These are phyloP conservation scores for Uromys caudimaculatus DNA, from an alignment of 2,797 vertebrate genomes.

Conservation along the genomic window DNA sequence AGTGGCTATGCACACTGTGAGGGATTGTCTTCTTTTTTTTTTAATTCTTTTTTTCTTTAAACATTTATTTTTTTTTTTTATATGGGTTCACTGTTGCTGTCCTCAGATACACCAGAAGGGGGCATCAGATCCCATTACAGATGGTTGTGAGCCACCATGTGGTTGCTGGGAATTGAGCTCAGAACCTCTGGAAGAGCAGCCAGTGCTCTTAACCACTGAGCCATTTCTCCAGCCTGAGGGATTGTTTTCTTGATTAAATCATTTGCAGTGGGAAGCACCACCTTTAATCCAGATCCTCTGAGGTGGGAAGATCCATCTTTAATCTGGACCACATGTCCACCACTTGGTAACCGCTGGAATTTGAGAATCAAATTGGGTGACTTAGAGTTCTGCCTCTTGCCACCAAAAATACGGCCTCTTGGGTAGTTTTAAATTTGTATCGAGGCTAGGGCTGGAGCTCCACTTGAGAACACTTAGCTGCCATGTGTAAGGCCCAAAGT, in stretches of 20 bases:
- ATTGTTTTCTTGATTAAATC: background rate
- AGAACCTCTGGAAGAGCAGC: no score
- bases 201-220: no score
- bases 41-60: no score
- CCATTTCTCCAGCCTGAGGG: no score
- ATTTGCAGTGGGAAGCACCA: background rate
- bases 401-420: background rate
- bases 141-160: no score
- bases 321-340: background rate
- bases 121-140: no score
- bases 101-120: no score
- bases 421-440: slow-evolving; percentile 22
- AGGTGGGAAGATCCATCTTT: background rate
- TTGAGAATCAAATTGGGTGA: background rate
- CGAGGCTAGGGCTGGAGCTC: background rate
- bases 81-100: no score
- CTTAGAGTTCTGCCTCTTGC: background rate
- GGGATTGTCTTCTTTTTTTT: no score
- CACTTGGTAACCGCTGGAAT: background rate
- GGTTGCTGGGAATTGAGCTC: no score
- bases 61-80: no score
- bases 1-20: background rate
- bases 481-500: no score
- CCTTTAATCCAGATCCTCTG: background rate
- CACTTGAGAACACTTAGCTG: background rate